Base-by-base conservation (phyloP, 2,797 vertebrate genomes). In the Pipistrellus pipistrellus region DNA sequence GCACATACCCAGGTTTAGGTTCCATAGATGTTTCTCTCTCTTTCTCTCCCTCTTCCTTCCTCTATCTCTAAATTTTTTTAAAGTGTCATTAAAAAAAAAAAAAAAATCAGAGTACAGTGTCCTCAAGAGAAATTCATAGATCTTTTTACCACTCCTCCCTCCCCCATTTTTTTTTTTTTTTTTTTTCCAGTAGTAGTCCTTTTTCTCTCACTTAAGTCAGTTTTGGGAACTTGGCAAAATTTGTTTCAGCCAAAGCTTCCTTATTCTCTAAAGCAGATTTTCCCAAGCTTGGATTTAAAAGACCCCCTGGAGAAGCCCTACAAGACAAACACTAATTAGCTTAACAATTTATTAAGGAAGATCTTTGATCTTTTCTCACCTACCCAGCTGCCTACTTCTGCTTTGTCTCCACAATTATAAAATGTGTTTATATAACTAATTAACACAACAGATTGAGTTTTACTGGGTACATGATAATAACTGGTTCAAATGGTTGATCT, bases 311-410 rank as follows among this genome's bases (percentile, higher is more conserved):
- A 98, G 96, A 96, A 78, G 77, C 96, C 95, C 89, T 97, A 96
- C 96, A 97, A 97, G 96, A 93, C 96, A 96, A 97, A 95, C 59
- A 77, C 95, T 98, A 98, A 98, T 98, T 98, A 98, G 93, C 96
- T 84, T 97, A 97, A 97, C 97, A 97, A 97, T 97, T 97, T 97
- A 97, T 97, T 96, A 96, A 96, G 94, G 53, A 64, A 59, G 86
- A 86, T 90, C 97, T 98, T 98, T 98, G 97, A 98, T 98, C 96
- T 97, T 97, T 98, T 98, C 97, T 98, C 98, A 98, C 96, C 97
- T 98, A 97, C 94, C 93, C 97, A 98, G 96, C 97, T 97, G 81
- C 97, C 94, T 80, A 91, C 69, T 94, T 97, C 94, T 97, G 89
- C 96, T 97, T 95, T 77, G 72, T 97, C 96, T 97, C 96, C 93